Evolutionary conservation across 2,113 vertebrate genomes (phyloP), one percentile per base, ranked within the genome.

Genomic region (Chaetura pelagica): DNA sequence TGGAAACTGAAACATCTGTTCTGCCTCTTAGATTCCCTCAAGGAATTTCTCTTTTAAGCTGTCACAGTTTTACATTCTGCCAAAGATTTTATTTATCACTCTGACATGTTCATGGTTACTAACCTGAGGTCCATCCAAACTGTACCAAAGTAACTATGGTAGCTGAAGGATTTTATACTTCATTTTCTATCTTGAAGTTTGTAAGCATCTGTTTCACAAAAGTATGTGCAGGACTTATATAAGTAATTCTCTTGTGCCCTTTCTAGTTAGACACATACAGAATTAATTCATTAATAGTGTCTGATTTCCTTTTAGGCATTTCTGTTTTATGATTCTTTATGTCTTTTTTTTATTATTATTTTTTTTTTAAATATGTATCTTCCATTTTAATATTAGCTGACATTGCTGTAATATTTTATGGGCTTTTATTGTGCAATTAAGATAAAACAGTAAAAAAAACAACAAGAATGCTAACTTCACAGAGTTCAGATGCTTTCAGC

Each of bases 41-140:
- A 83, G 93, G 95, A 96, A 90, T 96, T 83, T 38, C 42, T 94
- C 68, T 85, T 96, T 73, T 64, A 86, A 92, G 27, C 14, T 71
- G 86, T 68, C 69, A 84, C 30, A 74, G 46, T 71, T 91, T 92
- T 89, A 77, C 24, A 52, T 94, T 79, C 59, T 89, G 66, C 73
- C 52, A 75, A 80, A 32, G 67, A 87, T 92, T 95, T 89, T 95
- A 77, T 96, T 91, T 96, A 92, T 92, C 57, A 80, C 32, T 80
- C 76, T 69, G 72, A 78, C 59, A 87, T 0, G 0, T 82, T 91
- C 69, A 81, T 91, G 92, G 80, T 63, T 87, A 42, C 69, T 95
- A 92, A 88, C 67, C 78, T 73, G 67, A 87, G 62, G 85, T 66
- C 40, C 55, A 57, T 87, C 68, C 74, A 83, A 75, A 72, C 66